Conservation (phyloP, 2,113 vertebrate species). For the Podiceps cristatus region DNA sequence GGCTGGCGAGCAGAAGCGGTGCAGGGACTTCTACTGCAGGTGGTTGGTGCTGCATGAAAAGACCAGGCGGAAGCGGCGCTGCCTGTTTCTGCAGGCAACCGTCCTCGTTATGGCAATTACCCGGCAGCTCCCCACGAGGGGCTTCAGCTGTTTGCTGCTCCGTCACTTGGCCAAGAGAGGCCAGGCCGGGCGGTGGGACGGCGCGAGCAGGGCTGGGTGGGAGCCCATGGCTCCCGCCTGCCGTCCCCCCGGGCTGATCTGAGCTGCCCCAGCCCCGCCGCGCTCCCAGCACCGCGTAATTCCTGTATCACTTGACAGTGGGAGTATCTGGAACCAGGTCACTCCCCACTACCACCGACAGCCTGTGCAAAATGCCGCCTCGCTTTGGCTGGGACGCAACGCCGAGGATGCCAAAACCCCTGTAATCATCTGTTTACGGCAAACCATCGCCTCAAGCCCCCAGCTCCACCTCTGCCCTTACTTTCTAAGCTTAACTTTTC, state of each 20-base stretch:
- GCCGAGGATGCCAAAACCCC: background rate
- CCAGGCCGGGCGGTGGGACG: background rate
- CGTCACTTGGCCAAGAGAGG: background rate
- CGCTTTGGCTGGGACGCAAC: accelerated
- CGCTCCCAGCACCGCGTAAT: accelerated
- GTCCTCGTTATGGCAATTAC: background rate
- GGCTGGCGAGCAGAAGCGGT: background rate
- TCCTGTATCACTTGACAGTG: accelerated
- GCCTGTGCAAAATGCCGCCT: background rate
- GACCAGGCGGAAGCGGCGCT: background rate
- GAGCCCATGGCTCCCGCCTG: background rate
- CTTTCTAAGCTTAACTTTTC: background rate
- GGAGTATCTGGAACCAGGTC: background rate
- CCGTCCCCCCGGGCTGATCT: background rate
- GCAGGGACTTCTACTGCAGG: background rate
- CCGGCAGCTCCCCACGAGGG: background rate
- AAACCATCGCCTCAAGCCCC: background rate
- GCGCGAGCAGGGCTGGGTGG: background rate
- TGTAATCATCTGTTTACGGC: accelerated
- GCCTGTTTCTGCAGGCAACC: background rate
- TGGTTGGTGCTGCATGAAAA: background rate
- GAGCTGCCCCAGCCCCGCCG: background rate
- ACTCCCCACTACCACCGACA: background rate
- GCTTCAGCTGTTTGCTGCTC: background rate
- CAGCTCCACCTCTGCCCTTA: background rate